phyloP scores from a whole-genome alignment of 2,888 invertebrate species.

The Leptarthrus brevirostris region DNA sequence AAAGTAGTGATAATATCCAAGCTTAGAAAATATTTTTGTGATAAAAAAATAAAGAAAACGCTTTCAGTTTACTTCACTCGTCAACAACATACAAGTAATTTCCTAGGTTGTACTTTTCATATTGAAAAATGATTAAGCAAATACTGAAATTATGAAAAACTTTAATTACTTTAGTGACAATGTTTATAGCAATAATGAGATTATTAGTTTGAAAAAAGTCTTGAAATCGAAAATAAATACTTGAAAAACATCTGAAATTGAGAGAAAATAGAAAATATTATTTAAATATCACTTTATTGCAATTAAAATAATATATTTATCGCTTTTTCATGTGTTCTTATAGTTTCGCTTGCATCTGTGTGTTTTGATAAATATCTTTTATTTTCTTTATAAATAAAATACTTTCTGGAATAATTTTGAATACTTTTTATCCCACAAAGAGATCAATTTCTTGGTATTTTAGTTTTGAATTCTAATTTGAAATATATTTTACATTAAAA shows the following conservation, averaged over 20 bases:
- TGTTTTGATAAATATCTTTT: not conserved
- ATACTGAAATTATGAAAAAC: too few species aligned
- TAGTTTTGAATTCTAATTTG: slow-evolving; percentile 5
- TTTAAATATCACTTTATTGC: slow-evolving; percentile 49
- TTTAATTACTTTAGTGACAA: too few species aligned
- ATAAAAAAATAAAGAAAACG: too few species aligned
- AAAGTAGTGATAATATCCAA: too few species aligned
- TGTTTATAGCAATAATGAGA: too few species aligned
- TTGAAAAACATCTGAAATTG: slow-evolving; percentile 4
- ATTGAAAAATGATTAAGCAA: too few species aligned
- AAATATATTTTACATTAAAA: slow-evolving; percentile 20
- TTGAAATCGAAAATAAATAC: too few species aligned
- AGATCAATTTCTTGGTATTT: slow-evolving; percentile 39
- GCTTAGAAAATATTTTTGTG: too few species aligned
- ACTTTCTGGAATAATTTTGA: slow-evolving; percentile 27
- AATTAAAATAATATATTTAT: slow-evolving; percentile 48
- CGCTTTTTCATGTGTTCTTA: slow-evolving; percentile 6
- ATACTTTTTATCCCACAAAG: slow-evolving; percentile 28
- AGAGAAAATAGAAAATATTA: slow-evolving; percentile 35
- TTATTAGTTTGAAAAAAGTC: too few species aligned
- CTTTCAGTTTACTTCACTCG: too few species aligned
- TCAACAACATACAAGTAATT: too few species aligned
- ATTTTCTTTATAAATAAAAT: slow-evolving; percentile 31
- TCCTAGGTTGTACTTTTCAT: too few species aligned
- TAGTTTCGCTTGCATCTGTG: not conserved